Conservation (phyloP, 2,888 invertebrate genomes). For the Plagiodera versicolora region DNA sequence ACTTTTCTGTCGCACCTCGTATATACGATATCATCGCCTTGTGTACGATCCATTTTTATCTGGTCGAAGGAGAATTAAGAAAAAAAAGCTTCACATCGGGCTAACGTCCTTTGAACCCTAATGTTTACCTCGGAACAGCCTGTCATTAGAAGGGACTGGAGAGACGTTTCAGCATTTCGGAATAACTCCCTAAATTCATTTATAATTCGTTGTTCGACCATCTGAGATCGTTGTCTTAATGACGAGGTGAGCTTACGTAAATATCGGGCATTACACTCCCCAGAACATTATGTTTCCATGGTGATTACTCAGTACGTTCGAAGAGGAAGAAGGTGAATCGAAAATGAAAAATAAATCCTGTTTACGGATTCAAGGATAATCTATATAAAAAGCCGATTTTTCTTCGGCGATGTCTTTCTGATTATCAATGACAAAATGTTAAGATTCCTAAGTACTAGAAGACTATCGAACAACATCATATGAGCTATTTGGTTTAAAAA, state of each 20-base stretch:
- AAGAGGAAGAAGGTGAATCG: too few relatives aligned
- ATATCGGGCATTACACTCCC: conserved; percentile 31
- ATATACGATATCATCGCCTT: background rate
- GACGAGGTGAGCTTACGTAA: conserved; percentile 31
- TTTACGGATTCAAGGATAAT: too few relatives aligned
- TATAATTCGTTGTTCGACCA: conserved; percentile 47
- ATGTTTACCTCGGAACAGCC: conserved; percentile 33
- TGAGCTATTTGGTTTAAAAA: too few relatives aligned
- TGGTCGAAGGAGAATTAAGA: too few relatives aligned
- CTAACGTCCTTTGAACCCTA: background rate
- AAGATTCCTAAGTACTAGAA: too few relatives aligned
- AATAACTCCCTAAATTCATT: conserved; percentile 52
- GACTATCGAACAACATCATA: too few relatives aligned
- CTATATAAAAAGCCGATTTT: too few relatives aligned
- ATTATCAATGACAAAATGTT: too few relatives aligned
- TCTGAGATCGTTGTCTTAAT: conserved; percentile 33
- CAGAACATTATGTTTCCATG: conserved; percentile 26
- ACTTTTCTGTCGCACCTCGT: too few relatives aligned
- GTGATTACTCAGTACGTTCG: too few relatives aligned
- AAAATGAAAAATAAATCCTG: too few relatives aligned
- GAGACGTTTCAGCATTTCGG: conserved; percentile 42
- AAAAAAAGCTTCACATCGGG: background rate
- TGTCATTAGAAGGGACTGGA: conserved; percentile 54
- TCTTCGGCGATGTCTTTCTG: too few relatives aligned
- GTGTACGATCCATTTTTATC: background rate